Base-by-base conservation (phyloP, 1,140 invertebrate species). In the Myzus persicae region DNA sequence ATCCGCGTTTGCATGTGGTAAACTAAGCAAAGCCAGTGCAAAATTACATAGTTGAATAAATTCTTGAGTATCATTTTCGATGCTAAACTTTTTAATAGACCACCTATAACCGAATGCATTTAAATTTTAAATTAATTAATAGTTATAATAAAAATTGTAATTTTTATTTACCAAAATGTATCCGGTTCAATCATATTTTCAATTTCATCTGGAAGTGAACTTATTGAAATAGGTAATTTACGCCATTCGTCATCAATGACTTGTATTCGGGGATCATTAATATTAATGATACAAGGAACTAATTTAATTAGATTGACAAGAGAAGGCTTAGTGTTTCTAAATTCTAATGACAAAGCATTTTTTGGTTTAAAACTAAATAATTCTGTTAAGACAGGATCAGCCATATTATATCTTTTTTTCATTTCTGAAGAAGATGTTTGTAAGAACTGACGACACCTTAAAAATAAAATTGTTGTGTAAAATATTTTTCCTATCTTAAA, bases 331-430 rank as follows among this genome's bases (percentile, higher is more conserved):
- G 24, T 42, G 31, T 88, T 24, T 88, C 46, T 26, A 88, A 88
- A 88, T 31, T 40, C 85, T 26, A 31, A 48, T 88, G 85, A 88
- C 38, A 88, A 31, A 22, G 85, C 85, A 88, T 88, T 88, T 88
- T 42, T 88, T 88, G 85, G 40, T 88, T 26, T n/a, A n/a, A 88
- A 88, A 88, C 38, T 31, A 46, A 14, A 22, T 44, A 88, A 46
- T 48, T 46, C 24, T 31, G 38, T 24, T 46, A 88, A 88, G 7
- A 88, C 24, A 38, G 40, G 42, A 42, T 88, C 46, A 88, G 24
- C 31, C 40, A 88, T 46, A 48, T 88, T 48, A 42, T 88, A 88
- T n/a, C 85, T 88, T 48, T 88, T 88, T 42, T 48, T 88, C 31
- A 88, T 88, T 20, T 88, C 26, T 48, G 36, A 40, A n/a, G 42